Percentiles rank a stretch among this genome's conserved stretches.
These are phyloP conservation scores for Trematocara unimaculatum DNA, from an alignment of 2,113 vertebrate species.

Conservation along the genomic window DNA sequence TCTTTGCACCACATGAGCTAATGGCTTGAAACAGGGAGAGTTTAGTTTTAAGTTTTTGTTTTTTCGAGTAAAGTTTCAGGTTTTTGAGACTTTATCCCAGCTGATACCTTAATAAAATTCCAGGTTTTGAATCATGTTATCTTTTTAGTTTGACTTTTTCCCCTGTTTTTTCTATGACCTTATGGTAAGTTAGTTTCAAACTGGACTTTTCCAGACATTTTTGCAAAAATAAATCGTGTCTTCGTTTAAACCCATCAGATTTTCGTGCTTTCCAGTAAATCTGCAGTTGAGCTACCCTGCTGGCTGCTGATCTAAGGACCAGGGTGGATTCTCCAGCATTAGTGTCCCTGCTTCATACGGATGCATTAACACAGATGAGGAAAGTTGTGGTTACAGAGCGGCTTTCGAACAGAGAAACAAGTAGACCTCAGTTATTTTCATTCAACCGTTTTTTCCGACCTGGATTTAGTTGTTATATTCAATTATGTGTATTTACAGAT, in stretches of 20 bases:
- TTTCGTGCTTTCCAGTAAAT: background rate
- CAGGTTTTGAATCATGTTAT: background rate
- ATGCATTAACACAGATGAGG: background rate
- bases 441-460: background rate
- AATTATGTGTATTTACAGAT: conserved; percentile 41
- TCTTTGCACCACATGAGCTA: background rate
- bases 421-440: conserved; percentile 26
- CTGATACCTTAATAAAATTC: background rate
- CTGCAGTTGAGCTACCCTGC: background rate
- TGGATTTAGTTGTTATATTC: conserved; percentile 31
- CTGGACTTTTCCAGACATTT: background rate
- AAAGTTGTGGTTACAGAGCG: background rate
- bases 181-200: background rate
- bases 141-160: background rate
- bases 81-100: background rate
- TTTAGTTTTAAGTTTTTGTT: background rate
- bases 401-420: background rate
- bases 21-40: conserved; percentile 6
- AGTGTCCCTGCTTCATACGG: background rate
- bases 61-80: background rate
- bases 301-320: conserved; percentile 22
- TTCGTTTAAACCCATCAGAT: background rate
- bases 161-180: background rate
- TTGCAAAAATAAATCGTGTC: background rate
- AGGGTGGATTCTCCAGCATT: background rate